phyloP scores from a whole-genome alignment of 2,113 vertebrate genomes.

The Muntiacus reevesi region DNA sequence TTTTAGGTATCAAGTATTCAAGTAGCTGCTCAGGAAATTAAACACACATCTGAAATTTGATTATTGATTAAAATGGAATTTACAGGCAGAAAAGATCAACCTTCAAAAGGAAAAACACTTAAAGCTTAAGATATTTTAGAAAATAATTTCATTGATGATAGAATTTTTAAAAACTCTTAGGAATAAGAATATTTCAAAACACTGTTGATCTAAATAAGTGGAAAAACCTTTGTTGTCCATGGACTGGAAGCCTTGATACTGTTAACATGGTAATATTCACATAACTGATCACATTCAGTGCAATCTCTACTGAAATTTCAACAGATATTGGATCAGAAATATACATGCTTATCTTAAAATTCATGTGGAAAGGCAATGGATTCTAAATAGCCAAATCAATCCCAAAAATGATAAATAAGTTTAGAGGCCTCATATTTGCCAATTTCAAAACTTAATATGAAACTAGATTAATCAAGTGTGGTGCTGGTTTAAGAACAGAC shows the following conservation, averaged over 20 bases:
- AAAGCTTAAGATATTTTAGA: not conserved
- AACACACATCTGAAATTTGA: not conserved
- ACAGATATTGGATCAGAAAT: not conserved
- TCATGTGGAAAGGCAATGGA: not conserved
- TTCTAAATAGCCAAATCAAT: not conserved
- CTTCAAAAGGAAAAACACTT: not conserved
- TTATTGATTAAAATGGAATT: not conserved
- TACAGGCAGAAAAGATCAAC: not conserved
- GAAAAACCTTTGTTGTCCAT: not conserved
- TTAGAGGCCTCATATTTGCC: not conserved
- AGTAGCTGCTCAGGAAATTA: not conserved
- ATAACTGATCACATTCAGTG: not conserved
- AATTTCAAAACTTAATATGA: not conserved
- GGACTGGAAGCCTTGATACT: not conserved
- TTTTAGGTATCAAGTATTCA: not conserved
- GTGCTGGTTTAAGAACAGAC: not conserved
- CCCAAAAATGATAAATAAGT: not conserved
- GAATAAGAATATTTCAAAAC: not conserved
- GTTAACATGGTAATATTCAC: not conserved
- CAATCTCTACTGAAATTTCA: not conserved
- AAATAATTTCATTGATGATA: not conserved
- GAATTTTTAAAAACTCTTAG: not conserved
- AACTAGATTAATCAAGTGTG: not conserved
- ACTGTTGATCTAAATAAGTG: not conserved
- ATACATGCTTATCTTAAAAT: not conserved